phyloP scores from a whole-genome alignment of 2,888 invertebrate species.

The Thereva nobilitata region DNA sequence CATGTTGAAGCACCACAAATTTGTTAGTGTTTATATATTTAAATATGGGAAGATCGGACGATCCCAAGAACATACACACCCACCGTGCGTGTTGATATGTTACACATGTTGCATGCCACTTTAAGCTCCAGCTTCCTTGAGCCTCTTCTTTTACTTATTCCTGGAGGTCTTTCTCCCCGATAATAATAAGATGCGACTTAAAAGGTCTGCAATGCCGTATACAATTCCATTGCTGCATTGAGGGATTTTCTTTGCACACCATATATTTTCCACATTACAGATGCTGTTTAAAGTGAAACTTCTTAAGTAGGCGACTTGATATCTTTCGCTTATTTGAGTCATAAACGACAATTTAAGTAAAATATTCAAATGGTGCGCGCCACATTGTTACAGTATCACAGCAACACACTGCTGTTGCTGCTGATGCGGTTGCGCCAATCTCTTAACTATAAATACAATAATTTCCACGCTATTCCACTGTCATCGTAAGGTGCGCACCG shows the following conservation, averaged over 20 bases:
- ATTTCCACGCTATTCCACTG: too few species aligned
- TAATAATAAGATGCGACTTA: not conserved
- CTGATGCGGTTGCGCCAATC: too few species aligned
- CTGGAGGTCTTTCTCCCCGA: not conserved
- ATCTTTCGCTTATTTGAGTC: constrained; percentile 9
- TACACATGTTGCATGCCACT: constrained; percentile 10
- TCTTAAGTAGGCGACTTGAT: constrained; percentile 2
- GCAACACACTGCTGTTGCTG: too few species aligned
- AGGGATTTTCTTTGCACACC: not conserved
- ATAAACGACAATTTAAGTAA: constrained; percentile 3
- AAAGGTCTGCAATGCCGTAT: not conserved
- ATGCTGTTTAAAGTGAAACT: constrained; percentile 3
- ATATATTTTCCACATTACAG: not conserved
- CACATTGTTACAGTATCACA: too few species aligned
- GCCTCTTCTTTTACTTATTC: not conserved
- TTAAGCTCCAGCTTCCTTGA: not conserved
- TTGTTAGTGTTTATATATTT: too few species aligned
- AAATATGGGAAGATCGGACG: too few species aligned
- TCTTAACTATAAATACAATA: too few species aligned
- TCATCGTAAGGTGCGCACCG: too few species aligned
- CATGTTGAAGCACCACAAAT: too few species aligned
- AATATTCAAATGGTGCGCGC: too few species aligned
- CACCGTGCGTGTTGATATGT: not conserved
- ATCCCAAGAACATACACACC: not conserved
- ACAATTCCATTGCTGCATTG: constrained; percentile 6